Conservation (phyloP, 2,797 vertebrate species). For the Rhynchotus rufescens region DNA sequence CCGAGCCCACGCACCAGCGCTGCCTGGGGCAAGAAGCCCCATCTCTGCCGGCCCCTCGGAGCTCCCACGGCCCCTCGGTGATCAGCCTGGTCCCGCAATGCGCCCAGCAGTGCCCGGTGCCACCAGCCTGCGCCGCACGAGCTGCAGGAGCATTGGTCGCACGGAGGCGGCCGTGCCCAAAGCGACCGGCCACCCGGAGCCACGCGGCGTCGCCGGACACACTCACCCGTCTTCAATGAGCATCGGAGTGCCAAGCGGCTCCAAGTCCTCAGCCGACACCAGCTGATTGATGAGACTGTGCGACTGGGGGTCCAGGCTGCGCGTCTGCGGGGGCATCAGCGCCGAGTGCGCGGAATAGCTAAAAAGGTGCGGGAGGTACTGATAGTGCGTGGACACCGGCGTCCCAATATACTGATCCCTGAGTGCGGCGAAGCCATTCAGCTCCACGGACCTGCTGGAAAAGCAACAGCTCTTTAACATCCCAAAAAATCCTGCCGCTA, state of each 20-base stretch:
- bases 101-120: fast-evolving
- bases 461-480: neutral
- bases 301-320: conserved; percentile 93
- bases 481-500: neutral
- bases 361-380: conserved; percentile 96
- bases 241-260: conserved; percentile 93
- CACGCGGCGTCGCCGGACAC: fast-evolving
- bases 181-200: neutral
- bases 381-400: conserved; percentile 92
- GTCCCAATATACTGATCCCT: conserved; percentile 96
- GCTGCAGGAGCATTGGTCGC: fast-evolving
- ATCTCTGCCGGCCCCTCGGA: fast-evolving
- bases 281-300: conserved; percentile 93
- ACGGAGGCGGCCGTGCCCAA: too few species aligned
- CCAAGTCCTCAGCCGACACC: conserved; percentile 93
- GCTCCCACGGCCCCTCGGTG: neutral
- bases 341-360: conserved; percentile 90
- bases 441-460: conserved; percentile 91
- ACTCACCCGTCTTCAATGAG: conserved; percentile 97
- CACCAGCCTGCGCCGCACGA: fast-evolving
- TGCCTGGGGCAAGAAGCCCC: too few species aligned
- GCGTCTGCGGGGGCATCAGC: conserved; percentile 88
- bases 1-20: too few species aligned
- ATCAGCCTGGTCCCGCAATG: too few species aligned
- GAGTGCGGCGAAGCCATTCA: conserved; percentile 94